These are phyloP conservation scores for Mesocricetus auratus DNA, from an alignment of 2,113 vertebrate genomes.

Conservation along the genomic window DNA sequence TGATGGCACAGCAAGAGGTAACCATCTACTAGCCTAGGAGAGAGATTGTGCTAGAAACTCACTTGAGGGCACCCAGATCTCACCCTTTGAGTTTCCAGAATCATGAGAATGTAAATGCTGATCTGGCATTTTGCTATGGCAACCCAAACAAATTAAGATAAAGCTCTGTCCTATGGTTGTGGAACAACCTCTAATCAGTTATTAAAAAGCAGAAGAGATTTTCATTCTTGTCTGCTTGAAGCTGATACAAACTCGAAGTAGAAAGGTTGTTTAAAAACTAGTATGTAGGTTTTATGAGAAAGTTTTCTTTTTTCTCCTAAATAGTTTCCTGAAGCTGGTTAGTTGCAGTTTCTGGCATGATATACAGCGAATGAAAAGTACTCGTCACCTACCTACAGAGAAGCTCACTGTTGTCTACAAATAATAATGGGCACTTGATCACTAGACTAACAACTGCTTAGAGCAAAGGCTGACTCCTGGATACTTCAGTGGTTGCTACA, in stretches of 20 bases:
- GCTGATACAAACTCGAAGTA: not conserved
- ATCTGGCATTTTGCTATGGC: not conserved
- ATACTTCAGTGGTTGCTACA: not conserved
- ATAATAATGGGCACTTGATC: not conserved
- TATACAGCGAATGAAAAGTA: not conserved
- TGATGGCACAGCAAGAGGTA: not conserved
- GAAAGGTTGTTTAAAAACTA: not conserved
- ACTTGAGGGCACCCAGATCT: not conserved
- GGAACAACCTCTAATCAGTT: not conserved
- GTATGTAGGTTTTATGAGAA: not conserved
- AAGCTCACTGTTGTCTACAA: not conserved
- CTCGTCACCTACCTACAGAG: not conserved
- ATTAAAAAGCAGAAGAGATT: not conserved
- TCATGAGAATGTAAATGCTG: not conserved
- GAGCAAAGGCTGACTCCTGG: not conserved
- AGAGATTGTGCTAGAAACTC: not conserved
- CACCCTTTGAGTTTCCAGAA: not conserved
- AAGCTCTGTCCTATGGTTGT: not conserved
- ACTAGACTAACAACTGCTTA: not conserved
- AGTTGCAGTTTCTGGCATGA: not conserved
- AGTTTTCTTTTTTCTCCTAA: not conserved
- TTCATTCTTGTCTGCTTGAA: not conserved
- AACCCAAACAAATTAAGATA: not conserved
- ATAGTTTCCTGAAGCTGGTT: not conserved
- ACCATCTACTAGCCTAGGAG: not conserved